These are phyloP conservation scores for Burhinus bistriatus DNA, from an alignment of 2,113 vertebrate genomes.

Conservation along the genomic window DNA sequence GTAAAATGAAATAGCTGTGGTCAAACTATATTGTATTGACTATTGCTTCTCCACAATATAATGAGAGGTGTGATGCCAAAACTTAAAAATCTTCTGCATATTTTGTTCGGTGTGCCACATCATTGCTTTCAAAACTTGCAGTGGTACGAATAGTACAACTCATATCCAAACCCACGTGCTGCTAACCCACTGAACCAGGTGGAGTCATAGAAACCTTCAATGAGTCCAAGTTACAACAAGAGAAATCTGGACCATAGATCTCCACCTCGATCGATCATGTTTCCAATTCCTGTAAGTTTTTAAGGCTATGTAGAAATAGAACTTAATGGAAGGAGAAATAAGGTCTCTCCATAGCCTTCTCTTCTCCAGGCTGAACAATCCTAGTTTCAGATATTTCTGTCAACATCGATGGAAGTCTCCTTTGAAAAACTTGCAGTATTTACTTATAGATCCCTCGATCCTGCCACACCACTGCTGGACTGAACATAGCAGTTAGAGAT, in stretches of 20 bases:
- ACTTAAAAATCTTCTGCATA: neutral
- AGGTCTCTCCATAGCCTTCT: too few relatives aligned
- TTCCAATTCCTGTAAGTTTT: neutral
- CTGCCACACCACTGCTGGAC: neutral
- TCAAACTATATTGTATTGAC: neutral
- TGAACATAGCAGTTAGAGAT: neutral
- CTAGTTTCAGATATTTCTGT: too few relatives aligned
- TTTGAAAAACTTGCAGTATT: too few relatives aligned
- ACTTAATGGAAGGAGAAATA: neutral
- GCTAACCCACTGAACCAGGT: neutral
- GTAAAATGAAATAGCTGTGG: neutral
- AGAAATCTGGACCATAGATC: neutral
- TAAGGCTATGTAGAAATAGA: neutral
- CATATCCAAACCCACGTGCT: neutral
- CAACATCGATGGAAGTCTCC: too few relatives aligned
- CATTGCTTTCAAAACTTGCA: neutral
- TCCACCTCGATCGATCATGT: neutral
- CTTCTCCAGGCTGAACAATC: too few relatives aligned
- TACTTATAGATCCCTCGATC: too few relatives aligned
- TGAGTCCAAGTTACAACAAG: neutral
- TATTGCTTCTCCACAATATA: neutral
- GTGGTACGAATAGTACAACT: neutral
- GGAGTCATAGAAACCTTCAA: neutral
- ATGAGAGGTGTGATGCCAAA: neutral
- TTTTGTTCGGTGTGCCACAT: neutral